These are phyloP conservation scores for Apoda limacodes DNA, from an alignment of 2,888 invertebrate species.

Conservation along the genomic window DNA sequence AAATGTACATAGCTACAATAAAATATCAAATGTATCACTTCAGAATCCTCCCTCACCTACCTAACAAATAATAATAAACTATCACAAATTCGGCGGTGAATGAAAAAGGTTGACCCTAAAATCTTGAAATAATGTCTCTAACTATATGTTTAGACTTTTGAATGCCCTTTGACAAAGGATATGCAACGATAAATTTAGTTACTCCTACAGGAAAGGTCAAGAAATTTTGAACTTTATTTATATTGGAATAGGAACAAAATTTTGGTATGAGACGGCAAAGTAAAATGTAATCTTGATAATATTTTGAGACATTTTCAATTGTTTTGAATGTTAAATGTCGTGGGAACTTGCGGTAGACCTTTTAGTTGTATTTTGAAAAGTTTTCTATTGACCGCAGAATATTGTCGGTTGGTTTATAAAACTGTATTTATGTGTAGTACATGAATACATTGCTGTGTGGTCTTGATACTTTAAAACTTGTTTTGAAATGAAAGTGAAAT, in stretches of 20 bases:
- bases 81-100: constrained; percentile 31
- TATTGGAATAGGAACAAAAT: constrained; percentile 9
- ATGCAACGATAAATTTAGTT: constrained; percentile 22
- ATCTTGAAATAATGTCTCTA: constrained; percentile 37
- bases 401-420: constrained; percentile 52
- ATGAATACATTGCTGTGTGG: constrained; percentile 1
- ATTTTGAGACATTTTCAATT: constrained; percentile 46
- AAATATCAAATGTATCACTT: no score
- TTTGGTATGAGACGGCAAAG: constrained; percentile 5
- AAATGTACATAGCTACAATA: no score
- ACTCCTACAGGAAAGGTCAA: constrained; percentile 1
- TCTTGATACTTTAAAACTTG: constrained; percentile 14
- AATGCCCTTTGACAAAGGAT: constrained; percentile 22
- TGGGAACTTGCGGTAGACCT: constrained; percentile 40
- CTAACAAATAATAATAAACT: no score
- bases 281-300: constrained; percentile 26
- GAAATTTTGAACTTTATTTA: constrained; percentile 18
- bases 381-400: constrained; percentile 46
- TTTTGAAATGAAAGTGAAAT: no score
- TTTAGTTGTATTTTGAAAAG: constrained; percentile 32
- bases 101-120: constrained; percentile 41
- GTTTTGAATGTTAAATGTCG: constrained; percentile 39
- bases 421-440: constrained; percentile 40
- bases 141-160: constrained; percentile 46
- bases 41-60: no score